phyloP scores from a whole-genome alignment of 2,797 vertebrate species.

The Rhadinocentrus ornatus region DNA sequence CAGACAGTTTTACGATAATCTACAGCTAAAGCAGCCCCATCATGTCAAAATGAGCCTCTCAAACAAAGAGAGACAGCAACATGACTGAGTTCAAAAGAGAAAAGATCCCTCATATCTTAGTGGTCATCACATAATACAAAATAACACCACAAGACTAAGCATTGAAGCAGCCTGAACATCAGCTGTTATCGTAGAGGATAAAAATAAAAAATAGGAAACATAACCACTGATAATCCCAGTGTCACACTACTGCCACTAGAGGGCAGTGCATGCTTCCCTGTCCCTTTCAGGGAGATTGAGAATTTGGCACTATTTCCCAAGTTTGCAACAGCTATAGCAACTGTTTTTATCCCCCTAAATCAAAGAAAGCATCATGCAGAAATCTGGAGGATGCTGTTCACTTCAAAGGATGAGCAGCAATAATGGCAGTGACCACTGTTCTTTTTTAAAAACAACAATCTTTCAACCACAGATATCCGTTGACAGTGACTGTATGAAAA shows the following conservation, averaged over 20 bases:
- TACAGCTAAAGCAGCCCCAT: conserved; percentile 30
- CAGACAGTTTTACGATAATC: conserved; percentile 1
- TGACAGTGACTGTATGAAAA: conserved; percentile 7
- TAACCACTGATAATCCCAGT: conserved; percentile 4
- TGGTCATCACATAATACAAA: conserved; percentile 31
- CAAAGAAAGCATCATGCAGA: neutral
- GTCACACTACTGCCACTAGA: conserved; percentile 44
- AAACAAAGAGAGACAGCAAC: conserved; percentile 19
- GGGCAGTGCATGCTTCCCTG: conserved; percentile 38
- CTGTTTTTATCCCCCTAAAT: conserved; percentile 1
- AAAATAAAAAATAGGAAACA: conserved; percentile 50
- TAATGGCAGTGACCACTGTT: conserved; percentile 6
- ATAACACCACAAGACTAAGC: conserved; percentile 16
- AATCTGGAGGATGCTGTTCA: neutral
- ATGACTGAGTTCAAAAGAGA: conserved; percentile 9
- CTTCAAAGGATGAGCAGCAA: neutral
- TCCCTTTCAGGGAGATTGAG: neutral
- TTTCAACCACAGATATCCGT: neutral
- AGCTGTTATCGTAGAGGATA: too few species aligned
- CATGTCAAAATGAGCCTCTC: conserved; percentile 15
- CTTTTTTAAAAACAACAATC: conserved; percentile 7
- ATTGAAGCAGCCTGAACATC: neutral
- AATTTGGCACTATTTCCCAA: conserved; percentile 26
- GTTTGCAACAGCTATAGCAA: neutral
- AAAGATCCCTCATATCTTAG: conserved; percentile 22